Conservation (phyloP, 1,140 invertebrate genomes). For the Tetramorium simillimum region DNA sequence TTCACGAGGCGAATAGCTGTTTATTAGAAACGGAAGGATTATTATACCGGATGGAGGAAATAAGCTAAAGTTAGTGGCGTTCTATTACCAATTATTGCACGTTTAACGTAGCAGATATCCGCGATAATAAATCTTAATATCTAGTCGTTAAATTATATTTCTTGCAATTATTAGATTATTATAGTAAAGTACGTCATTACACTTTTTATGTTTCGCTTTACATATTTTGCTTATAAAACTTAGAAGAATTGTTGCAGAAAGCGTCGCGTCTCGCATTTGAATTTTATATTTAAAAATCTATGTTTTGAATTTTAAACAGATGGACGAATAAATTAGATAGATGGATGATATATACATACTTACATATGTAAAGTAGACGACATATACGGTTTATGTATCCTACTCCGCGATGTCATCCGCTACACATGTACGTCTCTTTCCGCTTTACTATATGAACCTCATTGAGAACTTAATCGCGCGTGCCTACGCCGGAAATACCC, state of each 20-base stretch:
- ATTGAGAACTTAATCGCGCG: conserved; percentile 65
- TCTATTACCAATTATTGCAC: conserved; percentile 14
- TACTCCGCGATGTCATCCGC: not conserved
- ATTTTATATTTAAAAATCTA: not conserved
- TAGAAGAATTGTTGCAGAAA: not conserved
- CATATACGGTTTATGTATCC: conserved; percentile 29
- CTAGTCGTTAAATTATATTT: not conserved
- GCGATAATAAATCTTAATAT: conserved; percentile 15
- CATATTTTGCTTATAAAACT: not conserved
- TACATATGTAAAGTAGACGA: not conserved
- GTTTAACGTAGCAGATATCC: conserved; percentile 27
- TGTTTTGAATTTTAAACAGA: not conserved
- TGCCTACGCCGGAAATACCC: conserved; percentile 67
- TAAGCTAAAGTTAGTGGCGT: not conserved
- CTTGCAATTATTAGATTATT: not conserved
- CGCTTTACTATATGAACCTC: conserved; percentile 55
- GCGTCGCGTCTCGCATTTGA: not conserved
- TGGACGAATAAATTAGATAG: too few relatives aligned
- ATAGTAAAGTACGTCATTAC: not conserved
- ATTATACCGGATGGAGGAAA: conserved; percentile 11
- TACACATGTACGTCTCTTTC: conserved; percentile 49
- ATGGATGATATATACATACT: not conserved
- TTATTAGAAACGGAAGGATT: conserved; percentile 35
- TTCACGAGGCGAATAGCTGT: not conserved
- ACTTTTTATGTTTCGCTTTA: not conserved